Conservation (phyloP, 2,113 vertebrate species). For the Bambusicola thoracicus region DNA sequence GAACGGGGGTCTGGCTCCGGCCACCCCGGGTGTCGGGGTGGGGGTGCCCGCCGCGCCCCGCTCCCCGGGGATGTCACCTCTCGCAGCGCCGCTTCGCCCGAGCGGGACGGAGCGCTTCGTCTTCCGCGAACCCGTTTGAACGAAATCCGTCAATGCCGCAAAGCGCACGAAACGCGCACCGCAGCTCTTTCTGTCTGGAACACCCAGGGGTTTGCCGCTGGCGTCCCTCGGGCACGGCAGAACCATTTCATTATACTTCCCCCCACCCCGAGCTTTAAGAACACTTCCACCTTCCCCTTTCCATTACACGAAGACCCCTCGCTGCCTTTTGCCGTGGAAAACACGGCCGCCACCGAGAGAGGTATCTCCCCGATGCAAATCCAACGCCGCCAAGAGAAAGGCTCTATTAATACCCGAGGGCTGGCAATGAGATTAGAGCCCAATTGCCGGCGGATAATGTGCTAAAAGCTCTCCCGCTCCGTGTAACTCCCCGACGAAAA, state of each 20-base stretch:
- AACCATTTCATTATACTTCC: neutral
- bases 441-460: slow-evolving; percentile 94
- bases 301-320: no score
- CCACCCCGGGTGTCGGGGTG: neutral
- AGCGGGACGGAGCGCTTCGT: neutral
- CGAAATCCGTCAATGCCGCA: neutral
- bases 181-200: neutral
- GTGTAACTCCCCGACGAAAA: slow-evolving; percentile 86
- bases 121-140: neutral
- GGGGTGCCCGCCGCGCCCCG: no score
- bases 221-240: neutral
- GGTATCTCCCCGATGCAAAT: slow-evolving; percentile 87
- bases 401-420: slow-evolving; percentile 84
- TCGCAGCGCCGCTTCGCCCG: neutral
- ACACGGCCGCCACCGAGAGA: neutral
- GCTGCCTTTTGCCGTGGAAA: neutral
- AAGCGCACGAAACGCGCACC: no score
- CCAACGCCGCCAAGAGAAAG: slow-evolving; percentile 79
- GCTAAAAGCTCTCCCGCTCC: slow-evolving; percentile 94
- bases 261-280: neutral
- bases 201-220: neutral
- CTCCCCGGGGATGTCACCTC: no score
- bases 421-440: slow-evolving; percentile 87
- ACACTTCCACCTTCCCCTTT: no score
- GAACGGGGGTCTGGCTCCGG: neutral